Base-by-base conservation (phyloP, 1,140 invertebrate genomes). In the Cydia fagiglandana region DNA sequence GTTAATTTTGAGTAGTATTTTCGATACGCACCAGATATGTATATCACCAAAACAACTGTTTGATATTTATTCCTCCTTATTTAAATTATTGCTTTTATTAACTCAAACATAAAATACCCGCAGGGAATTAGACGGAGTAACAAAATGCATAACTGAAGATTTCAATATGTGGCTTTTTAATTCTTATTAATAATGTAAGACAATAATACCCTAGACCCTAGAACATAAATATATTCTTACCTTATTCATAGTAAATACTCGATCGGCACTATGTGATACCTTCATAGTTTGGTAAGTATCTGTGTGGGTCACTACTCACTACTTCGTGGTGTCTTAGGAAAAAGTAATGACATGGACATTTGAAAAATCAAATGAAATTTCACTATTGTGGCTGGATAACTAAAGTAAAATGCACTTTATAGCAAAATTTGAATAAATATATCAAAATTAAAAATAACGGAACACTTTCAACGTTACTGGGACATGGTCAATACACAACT, bases 401-500 rank as follows among this genome's bases (percentile, higher is more conserved):
- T 12, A 12, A 4, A 47, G 3, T 47, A 0, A 56, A 53, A 17
- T 17, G 2, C 53, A 50, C 47, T 50, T 50, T 56, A 9, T 17
- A 4, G 53, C n/a, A 56, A 17, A 56, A 17, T 56, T 13, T 53
- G 17, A 24, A 17, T 12, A 45, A 45, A 45, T 45, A 1, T 17
- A 20, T 73, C n/a, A 56, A 0, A 30, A 53, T 64, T 34, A 61
- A 61, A 66, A 41, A 28, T 47, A 38, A 47, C 53, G n/a, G 34
- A 41, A n/a, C 66, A 70, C 66, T 70, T 45, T 17, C 9, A 70
- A 38, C 66, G 12, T 70, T 75, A 78, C 79, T 41, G 56, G 15
- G 20, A 61, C 82, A 86, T 88, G 88, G 89, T 90, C 88, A 92
- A 83, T 87, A 76, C 68, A 73, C 79, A 84, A 92, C 90, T 91